These are phyloP conservation scores for Amblyteles armatorius DNA, from an alignment of 2,888 invertebrate species.

Conservation along the genomic window DNA sequence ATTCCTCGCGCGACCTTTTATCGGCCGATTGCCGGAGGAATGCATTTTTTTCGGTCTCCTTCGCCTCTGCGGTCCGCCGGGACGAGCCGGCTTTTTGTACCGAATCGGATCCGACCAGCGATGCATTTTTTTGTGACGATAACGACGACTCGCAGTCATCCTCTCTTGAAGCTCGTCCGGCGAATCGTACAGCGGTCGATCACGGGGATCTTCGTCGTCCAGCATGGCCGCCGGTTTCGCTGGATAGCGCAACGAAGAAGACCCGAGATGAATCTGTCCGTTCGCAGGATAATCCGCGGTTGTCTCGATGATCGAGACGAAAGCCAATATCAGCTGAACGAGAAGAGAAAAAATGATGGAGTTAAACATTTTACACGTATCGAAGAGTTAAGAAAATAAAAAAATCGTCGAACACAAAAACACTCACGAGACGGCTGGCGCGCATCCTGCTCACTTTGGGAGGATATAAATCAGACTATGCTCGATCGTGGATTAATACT, in stretches of 20 bases:
- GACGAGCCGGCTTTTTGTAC: background rate
- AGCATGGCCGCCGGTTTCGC: background rate
- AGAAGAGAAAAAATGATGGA: background rate
- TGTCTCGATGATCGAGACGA: constrained; percentile 47
- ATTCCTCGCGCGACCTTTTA: background rate
- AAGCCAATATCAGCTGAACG: constrained; percentile 44
- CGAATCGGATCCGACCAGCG: constrained; percentile 25
- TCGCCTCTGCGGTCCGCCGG: background rate
- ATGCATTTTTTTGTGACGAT: constrained; percentile 36
- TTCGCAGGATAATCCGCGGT: constrained; percentile 26
- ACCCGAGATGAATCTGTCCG: constrained; percentile 16
- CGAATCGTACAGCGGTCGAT: constrained; percentile 19
- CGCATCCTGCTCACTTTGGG: constrained; percentile 73
- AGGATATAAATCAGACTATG: constrained; percentile 73
- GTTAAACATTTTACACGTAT: constrained; percentile 8
- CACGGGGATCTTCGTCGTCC: background rate
- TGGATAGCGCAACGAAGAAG: constrained; percentile 38
- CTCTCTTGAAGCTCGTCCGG: constrained; percentile 5
- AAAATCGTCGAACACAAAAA: constrained; percentile 19
- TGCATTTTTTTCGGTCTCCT: constrained; percentile 29
- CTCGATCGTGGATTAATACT: constrained; percentile 61
- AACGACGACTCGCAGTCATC: constrained; percentile 12
- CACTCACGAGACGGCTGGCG: constrained; percentile 75
- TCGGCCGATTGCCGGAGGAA: constrained; percentile 9
- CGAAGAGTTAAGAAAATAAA: constrained; percentile 10